These are phyloP conservation scores for Anagrus nilaparvatae DNA, from an alignment of 1,140 invertebrate genomes.

Conservation along the genomic window DNA sequence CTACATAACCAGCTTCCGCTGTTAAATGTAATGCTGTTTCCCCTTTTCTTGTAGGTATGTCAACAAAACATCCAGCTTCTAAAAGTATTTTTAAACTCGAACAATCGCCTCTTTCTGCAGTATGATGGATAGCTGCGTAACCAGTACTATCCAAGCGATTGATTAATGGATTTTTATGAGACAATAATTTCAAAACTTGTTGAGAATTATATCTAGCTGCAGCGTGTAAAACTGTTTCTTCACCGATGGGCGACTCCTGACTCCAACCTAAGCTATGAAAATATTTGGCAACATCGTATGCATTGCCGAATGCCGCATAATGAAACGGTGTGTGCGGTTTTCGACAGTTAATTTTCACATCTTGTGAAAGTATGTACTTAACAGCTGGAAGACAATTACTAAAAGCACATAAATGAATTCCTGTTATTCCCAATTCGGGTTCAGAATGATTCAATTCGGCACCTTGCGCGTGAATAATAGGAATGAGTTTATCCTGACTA, in stretches of 20 bases:
- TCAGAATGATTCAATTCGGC: slow-evolving; percentile 60
- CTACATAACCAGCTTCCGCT: slow-evolving; percentile 64
- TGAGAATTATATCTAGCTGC: slow-evolving; percentile 64
- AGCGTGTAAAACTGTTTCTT: slow-evolving; percentile 67
- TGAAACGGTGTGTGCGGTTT: slow-evolving; percentile 66
- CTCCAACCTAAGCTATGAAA: slow-evolving; percentile 55
- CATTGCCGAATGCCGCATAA: slow-evolving; percentile 71
- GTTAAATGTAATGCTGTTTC: slow-evolving; percentile 69
- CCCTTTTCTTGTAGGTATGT: slow-evolving; percentile 51
- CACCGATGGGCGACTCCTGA: slow-evolving; percentile 45
- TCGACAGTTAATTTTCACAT: slow-evolving; percentile 51
- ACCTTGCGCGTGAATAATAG: slow-evolving; percentile 48
- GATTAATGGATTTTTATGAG: slow-evolving; percentile 56
- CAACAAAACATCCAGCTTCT: slow-evolving; percentile 48
- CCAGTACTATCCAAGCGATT: slow-evolving; percentile 60
- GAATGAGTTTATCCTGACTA: slow-evolving; percentile 53
- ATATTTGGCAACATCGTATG: slow-evolving; percentile 58
- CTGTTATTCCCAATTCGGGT: slow-evolving; percentile 53
- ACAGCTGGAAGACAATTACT: slow-evolving; percentile 62
- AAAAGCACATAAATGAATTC: slow-evolving; percentile 66
- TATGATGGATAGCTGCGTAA: slow-evolving; percentile 65
- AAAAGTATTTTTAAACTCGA: slow-evolving; percentile 58
- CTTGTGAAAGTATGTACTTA: slow-evolving; percentile 54
- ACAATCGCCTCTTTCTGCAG: slow-evolving; percentile 61
- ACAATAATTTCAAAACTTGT: slow-evolving; percentile 61